Base-by-base conservation (phyloP, 2,797 vertebrate genomes). In the Diplodus puntazzo region DNA sequence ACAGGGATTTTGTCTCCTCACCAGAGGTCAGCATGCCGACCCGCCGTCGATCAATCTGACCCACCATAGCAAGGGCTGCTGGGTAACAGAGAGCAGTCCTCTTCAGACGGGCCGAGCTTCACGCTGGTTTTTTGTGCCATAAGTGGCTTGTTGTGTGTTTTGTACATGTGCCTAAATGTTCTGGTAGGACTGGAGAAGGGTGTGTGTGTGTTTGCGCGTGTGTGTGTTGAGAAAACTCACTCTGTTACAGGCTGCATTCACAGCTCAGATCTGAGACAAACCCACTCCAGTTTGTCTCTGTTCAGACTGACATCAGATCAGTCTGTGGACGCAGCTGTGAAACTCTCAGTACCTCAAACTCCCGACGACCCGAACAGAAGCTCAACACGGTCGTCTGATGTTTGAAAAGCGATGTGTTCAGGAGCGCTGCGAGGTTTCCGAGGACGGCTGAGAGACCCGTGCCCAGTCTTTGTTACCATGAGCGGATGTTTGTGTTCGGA, bases 221-320 rank as follows among this genome's bases (percentile, higher is more conserved):
- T 46, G 65, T 71, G 54, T 76, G 73, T 77, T 23, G 18, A 46
- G 11, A 54, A 61, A 78, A 63, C 65, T 64, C 14, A 48, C 16
- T 61, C 66, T 89, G 89, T 90, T 89, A 87, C 86, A 79, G 80
- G 80, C 75, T 76, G 76, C 57, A 42, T 83, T 78, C 82, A 77
- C 68, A 68, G 73, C 69, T 21, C 53, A 63, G 12, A n/a, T 11
- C 65, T 23, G 61, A 63, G 10, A 16, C 21, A 1, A 12, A 30
- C 5, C 39, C 1, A 5, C 6, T 45, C 17, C 10, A 14, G 54
- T 64, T 46, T 0, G 52, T 63, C 12, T 61, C n/a, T 14, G 12
- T 43, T 59, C 21, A 49, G 55, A 61, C 43, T 62, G 75, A 59
- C 16, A 2, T 61, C 66, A 6, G 60, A 34, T 62, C 34, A 18